Base-by-base conservation (phyloP, 2,888 invertebrate genomes). In the Galerucella calmariensis region DNA sequence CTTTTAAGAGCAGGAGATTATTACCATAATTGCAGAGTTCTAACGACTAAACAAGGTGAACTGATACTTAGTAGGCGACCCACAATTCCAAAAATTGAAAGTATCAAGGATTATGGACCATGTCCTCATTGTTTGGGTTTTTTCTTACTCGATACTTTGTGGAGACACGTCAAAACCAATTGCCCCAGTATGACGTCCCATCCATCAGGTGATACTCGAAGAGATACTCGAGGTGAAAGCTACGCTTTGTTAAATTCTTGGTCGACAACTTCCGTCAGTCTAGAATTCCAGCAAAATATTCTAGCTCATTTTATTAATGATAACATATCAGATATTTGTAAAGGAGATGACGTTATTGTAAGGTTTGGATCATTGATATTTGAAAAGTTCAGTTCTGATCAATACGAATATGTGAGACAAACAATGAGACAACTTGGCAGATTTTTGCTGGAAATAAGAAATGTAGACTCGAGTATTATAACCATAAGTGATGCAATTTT, bases 111-210 rank as follows among this genome's bases (percentile, higher is more conserved):
- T 69, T 75, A 75, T 69, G 75, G 77, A 46, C 74, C 77, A 9
- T 77, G 77, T 69, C 73, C 74, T 12, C 27, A 75, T 10, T 75
- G 72, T 41, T 66, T 74, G 24, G 74, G 72, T 20, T 76, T 76
- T 61, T 35, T 12, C 12, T 27, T 27, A 9, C 14, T 61, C 9
- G 46, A 69, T 61, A 61, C 20, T 20, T 61, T 69, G 69, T 69
- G 61, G 69, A 27, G 48, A 20, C 69, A 62, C 20, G 48, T 69
- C 14, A 69, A 61, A 48, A 24, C 14, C 8, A 59, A 69, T 48
- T 69, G 62, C 20, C 69, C 69, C 16, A 14, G 41, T 6, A 48
- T 27, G 20, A 58, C 20, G 27, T 35, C 20, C 12, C 27, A 20
- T 16, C 12, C 16, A 46, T n/a, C 20, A 6, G 20, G 12, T 35